phyloP scores from a whole-genome alignment of 2,888 invertebrate species.

The Caenorhabditis sp. region DNA sequence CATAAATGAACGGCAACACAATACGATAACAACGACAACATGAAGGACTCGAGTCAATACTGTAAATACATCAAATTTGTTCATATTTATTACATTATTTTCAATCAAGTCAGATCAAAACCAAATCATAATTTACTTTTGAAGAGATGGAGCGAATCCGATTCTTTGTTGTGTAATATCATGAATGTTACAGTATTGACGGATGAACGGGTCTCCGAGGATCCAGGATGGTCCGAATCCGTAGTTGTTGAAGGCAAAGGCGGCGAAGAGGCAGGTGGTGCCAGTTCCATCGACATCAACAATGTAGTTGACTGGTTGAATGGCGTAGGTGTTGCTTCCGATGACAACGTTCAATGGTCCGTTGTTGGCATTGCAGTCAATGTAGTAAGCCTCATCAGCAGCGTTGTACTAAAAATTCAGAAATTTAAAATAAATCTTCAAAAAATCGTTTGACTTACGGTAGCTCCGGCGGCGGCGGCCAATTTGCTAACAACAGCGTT shows the following conservation, averaged over 20 bases:
- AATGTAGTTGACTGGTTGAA: slow-evolving; percentile 37
- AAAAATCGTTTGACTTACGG: slow-evolving; percentile 15
- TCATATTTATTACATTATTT: no score
- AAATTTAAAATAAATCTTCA: no score
- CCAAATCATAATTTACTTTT: slow-evolving; percentile 6
- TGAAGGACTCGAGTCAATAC: no score
- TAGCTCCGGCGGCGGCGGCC: slow-evolving; percentile 45
- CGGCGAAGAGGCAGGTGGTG: slow-evolving; percentile 19
- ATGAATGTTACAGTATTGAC: slow-evolving; percentile 38
- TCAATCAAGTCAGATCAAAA: no score
- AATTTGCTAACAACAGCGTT: slow-evolving; percentile 23
- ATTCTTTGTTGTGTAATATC: slow-evolving; percentile 35
- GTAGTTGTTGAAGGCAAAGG: slow-evolving; percentile 31
- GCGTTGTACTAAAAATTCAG: slow-evolving; percentile 27
- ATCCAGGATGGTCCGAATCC: slow-evolving; percentile 46
- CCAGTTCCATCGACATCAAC: slow-evolving; percentile 17
- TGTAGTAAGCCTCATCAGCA: slow-evolving; percentile 29
- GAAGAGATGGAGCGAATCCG: slow-evolving; percentile 38
- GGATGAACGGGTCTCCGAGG: slow-evolving; percentile 56
- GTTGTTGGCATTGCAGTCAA: slow-evolving; percentile 30
- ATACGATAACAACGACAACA: no score
- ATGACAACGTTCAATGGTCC: slow-evolving; percentile 33
- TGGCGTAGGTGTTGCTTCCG: slow-evolving; percentile 28
- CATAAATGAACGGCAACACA: no score
- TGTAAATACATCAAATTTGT: no score